A percentile compares a stretch with the other conserved stretches of the same genome.
phyloP scores from a whole-genome alignment of 2,113 vertebrate species.

The Abramis brama region DNA sequence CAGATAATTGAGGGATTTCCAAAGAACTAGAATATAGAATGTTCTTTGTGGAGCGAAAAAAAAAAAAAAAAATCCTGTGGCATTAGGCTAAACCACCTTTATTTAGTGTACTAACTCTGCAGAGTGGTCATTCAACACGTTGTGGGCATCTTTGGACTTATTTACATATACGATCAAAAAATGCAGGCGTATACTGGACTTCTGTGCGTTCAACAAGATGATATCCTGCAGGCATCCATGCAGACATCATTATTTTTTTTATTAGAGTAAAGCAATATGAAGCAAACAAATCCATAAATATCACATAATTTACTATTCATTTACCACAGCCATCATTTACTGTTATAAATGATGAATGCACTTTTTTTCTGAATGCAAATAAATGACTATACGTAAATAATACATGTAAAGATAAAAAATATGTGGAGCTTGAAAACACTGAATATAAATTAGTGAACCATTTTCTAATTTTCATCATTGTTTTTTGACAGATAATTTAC shows the following conservation, averaged over 20 bases:
- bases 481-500: neutral
- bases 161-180: neutral
- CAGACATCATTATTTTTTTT: neutral
- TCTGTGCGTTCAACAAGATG: neutral
- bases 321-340: neutral
- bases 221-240: neutral
- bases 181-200: neutral
- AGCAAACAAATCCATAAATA: constrained; percentile 1
- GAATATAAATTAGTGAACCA: neutral
- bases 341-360: neutral
- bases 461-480: neutral
- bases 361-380: neutral
- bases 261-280: neutral
- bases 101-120: neutral
- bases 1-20: no score
- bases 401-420: neutral
- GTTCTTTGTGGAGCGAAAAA: neutral
- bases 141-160: neutral
- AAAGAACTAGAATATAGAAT: neutral
- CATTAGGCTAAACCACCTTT: neutral
- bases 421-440: neutral
- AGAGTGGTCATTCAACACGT: neutral
- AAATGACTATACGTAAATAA: neutral
- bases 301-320: neutral
- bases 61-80: neutral